phyloP scores from a whole-genome alignment of 2,797 vertebrate genomes.

The Enteromius unitaeniatus region DNA sequence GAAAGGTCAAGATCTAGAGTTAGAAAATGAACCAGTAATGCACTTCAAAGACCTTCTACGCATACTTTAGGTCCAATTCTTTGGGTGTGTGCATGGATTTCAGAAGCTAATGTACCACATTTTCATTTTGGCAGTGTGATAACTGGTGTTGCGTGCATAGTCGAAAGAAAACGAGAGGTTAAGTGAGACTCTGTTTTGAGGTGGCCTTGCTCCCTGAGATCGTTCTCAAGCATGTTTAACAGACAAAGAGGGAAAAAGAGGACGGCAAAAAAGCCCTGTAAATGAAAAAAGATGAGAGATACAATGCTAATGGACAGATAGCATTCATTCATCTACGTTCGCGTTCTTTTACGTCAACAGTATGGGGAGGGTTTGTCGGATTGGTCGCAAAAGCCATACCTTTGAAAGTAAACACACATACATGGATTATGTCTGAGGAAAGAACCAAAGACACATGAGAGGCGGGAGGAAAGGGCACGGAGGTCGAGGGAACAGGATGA shows the following conservation, averaged over 20 bases:
- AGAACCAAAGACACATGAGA: constrained; percentile 75
- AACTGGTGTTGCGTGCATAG: constrained; percentile 54
- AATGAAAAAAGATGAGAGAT: constrained; percentile 73
- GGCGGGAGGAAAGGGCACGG: constrained; percentile 71
- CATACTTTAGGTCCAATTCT: constrained; percentile 31
- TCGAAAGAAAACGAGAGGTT: constrained; percentile 57
- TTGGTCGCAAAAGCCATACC: constrained; percentile 67
- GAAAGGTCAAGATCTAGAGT: constrained; percentile 75
- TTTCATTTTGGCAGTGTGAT: constrained; percentile 32
- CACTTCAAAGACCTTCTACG: constrained; percentile 23
- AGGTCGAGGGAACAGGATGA: constrained; percentile 60
- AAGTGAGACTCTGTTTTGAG: constrained; percentile 56
- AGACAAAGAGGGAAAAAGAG: constrained; percentile 62
- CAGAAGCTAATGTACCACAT: constrained; percentile 46
- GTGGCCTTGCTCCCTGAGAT: constrained; percentile 74
- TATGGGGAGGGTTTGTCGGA: constrained; percentile 31
- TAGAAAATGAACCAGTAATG: constrained; percentile 55
- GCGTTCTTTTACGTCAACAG: constrained; percentile 19
- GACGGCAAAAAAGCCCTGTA: constrained; percentile 71
- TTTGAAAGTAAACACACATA: constrained; percentile 72
- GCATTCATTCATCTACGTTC: constrained; percentile 28
- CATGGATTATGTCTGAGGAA: constrained; percentile 73
- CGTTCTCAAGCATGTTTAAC: constrained; percentile 73
- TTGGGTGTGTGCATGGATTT: constrained; percentile 27
- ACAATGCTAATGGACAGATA: constrained; percentile 41